A percentile compares a stretch with the other conserved stretches of the same genome.
phyloP scores from a whole-genome alignment of 2,797 vertebrate genomes.

The Helicolenus hilgendorfi region DNA sequence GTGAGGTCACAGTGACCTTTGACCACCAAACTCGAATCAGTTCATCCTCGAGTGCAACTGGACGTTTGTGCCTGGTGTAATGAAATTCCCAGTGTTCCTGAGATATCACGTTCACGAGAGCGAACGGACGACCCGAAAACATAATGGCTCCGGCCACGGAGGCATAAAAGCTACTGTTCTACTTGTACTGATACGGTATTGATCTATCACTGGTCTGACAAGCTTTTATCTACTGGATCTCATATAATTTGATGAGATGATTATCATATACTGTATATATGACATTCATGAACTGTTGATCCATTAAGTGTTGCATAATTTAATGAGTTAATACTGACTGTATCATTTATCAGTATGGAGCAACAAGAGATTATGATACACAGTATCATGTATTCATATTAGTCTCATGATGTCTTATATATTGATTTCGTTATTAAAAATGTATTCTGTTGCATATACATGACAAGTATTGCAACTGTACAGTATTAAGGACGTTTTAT shows the following conservation, averaged over 20 bases:
- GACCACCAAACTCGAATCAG: no score
- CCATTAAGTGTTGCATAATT: not conserved
- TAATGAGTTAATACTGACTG: not conserved
- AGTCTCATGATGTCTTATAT: no score
- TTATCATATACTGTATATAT: not conserved
- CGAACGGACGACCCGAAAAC: no score
- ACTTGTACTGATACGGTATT: not conserved
- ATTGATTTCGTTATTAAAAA: not conserved
- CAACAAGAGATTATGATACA: no score
- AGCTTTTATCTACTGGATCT: not conserved
- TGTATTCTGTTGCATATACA: not conserved
- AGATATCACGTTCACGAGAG: no score
- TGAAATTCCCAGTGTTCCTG: no score
- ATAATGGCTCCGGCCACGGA: no score
- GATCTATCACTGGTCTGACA: not conserved
- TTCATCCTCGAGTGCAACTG: no score
- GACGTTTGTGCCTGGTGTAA: no score
- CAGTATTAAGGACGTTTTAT: not conserved
- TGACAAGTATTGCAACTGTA: not conserved
- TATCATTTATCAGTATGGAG: no score
- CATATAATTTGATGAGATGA: not conserved
- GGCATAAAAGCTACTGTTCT: not conserved
- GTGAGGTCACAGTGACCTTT: no score
- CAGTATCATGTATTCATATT: no score
- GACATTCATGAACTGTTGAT: not conserved